Conservation (phyloP, 2,888 invertebrate species). For the Megalurothrips usitatus region DNA sequence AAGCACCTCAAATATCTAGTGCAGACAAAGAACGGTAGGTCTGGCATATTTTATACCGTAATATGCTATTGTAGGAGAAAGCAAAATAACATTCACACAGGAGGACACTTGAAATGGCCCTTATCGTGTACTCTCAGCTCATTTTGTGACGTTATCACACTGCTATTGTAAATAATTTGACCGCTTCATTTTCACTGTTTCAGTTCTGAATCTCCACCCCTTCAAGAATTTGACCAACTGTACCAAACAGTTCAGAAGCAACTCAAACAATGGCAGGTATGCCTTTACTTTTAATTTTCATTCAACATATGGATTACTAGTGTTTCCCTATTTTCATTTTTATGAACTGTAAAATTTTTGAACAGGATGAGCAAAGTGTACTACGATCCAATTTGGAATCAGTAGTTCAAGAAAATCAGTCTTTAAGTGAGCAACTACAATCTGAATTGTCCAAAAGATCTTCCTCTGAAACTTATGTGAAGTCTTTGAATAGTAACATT, state of each 20-base stretch:
- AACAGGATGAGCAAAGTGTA: constrained; percentile 31
- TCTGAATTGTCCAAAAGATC: constrained; percentile 16
- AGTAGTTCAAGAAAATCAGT: constrained; percentile 31
- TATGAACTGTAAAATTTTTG: background rate
- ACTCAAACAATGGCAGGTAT: constrained; percentile 22
- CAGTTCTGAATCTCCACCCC: background rate
- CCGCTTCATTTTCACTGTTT: background rate
- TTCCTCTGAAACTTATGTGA: constrained; percentile 27
- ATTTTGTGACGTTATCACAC: too few relatives aligned
- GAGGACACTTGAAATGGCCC: too few relatives aligned
- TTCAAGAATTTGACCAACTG: constrained; percentile 31
- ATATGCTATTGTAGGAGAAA: too few relatives aligned
- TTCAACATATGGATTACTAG: too few relatives aligned
- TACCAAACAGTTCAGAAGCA: constrained; percentile 28
- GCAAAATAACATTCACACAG: too few relatives aligned
- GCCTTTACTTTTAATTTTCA: background rate
- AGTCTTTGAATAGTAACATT: constrained; percentile 33
- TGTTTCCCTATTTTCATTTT: background rate
- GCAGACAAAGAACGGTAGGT: too few relatives aligned
- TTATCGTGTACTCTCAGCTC: too few relatives aligned
- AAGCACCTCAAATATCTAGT: too few relatives aligned
- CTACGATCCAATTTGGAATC: constrained; percentile 28
- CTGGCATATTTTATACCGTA: too few relatives aligned
- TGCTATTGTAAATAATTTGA: background rate
- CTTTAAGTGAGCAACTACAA: constrained; percentile 30